A percentile compares a stretch with the other conserved stretches of the same genome.
Evolutionary conservation across 2,888 invertebrate species (phyloP).

Genomic region (Lycaena phlaeas): DNA sequence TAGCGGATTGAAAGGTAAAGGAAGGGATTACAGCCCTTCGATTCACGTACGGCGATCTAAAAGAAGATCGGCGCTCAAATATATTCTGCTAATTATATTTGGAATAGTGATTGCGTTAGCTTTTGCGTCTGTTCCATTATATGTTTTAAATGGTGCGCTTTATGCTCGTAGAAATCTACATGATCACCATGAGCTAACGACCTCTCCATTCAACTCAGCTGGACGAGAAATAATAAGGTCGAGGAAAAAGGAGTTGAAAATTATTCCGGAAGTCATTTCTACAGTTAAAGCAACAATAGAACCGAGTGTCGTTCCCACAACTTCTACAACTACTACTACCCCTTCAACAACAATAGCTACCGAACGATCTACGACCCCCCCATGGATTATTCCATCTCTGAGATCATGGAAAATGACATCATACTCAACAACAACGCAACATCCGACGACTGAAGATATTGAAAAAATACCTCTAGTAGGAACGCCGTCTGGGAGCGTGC

Average conservation of each 20-base stretch:
- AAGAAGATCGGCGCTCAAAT: slow-evolving; percentile 48
- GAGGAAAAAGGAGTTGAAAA: slow-evolving; percentile 54
- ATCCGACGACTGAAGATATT: slow-evolving; percentile 42
- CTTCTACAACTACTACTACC: slow-evolving; percentile 28
- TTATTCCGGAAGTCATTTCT: slow-evolving; percentile 36
- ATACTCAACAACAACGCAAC: slow-evolving; percentile 42
- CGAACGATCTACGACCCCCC: slow-evolving; percentile 47
- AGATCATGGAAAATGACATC: slow-evolving; percentile 49
- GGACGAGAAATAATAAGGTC: slow-evolving; percentile 44
- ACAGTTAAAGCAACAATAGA: slow-evolving; percentile 37
- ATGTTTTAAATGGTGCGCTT: slow-evolving; percentile 45
- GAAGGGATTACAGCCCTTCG: slow-evolving; percentile 63
- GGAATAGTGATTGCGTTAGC: slow-evolving; percentile 45
- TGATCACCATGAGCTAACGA: slow-evolving; percentile 32
- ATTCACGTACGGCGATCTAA: slow-evolving; percentile 53
- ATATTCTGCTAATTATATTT: slow-evolving; percentile 46
- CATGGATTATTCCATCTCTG: slow-evolving; percentile 70
- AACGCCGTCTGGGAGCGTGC: slow-evolving; percentile 44
- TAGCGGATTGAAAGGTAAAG: slow-evolving; percentile 71
- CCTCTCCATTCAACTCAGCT: slow-evolving; percentile 36
- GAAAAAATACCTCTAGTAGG: slow-evolving; percentile 37
- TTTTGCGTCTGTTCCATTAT: slow-evolving; percentile 47
- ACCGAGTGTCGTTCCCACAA: slow-evolving; percentile 29
- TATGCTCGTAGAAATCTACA: slow-evolving; percentile 35
- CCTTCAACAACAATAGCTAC: slow-evolving; percentile 29